Conservation (phyloP, 2,113 vertebrate species). For the Eptesicus fuscus region DNA sequence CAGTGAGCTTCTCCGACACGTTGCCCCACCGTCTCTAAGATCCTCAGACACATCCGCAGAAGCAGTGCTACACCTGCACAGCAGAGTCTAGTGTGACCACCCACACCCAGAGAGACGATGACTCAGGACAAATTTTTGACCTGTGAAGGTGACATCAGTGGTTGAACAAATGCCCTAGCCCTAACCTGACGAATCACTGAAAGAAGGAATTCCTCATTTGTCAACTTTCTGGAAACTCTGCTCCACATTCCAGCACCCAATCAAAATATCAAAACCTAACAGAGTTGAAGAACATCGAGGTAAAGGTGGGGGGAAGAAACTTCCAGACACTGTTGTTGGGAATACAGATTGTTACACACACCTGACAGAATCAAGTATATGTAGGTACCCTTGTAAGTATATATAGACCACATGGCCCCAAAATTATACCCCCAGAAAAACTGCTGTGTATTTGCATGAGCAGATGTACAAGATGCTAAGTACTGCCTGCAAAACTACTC, state of each 20-base stretch:
- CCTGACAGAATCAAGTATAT: not conserved
- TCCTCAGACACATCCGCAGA: not conserved
- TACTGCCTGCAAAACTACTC: not conserved
- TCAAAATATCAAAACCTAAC: not conserved
- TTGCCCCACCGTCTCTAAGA: not conserved
- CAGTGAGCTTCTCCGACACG: accelerated
- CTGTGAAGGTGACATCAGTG: not conserved
- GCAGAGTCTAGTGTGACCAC: not conserved
- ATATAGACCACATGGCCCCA: not conserved
- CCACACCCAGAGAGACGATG: not conserved
- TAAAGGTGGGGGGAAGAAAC: not conserved
- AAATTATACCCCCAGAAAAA: not conserved
- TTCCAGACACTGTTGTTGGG: not conserved
- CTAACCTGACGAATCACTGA: not conserved
- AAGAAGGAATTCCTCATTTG: not conserved
- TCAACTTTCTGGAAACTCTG: not conserved
- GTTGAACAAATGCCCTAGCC: not conserved
- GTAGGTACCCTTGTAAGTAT: not conserved
- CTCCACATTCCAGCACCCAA: not conserved
- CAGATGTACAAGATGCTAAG: not conserved
- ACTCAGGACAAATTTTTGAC: not conserved
- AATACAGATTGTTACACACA: not conserved
- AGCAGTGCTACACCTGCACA: too few relatives aligned
- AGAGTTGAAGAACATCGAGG: not conserved
- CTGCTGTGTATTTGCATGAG: accelerated